These are phyloP conservation scores for Argyra leucocephala DNA, from an alignment of 2,888 invertebrate species.

Conservation along the genomic window DNA sequence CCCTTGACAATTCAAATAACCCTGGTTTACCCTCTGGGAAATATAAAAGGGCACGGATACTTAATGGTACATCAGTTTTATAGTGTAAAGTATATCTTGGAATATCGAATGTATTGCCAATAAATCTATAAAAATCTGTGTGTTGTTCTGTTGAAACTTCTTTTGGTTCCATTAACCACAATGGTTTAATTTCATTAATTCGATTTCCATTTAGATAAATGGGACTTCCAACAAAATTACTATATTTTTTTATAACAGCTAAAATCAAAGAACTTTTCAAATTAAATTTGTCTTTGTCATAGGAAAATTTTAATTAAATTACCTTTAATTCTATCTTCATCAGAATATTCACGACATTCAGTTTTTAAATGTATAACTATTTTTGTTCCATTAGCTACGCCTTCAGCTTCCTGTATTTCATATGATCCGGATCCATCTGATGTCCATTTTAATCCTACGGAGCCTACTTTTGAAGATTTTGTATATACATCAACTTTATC, in stretches of 20 bases:
- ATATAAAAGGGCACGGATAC: conserved; percentile 82
- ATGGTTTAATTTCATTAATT: conserved; percentile 80
- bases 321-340: conserved; percentile 74
- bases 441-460: conserved; percentile 73
- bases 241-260: conserved; percentile 89
- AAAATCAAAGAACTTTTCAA: too few relatives aligned
- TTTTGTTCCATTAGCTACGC: conserved; percentile 81
- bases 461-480: conserved; percentile 54
- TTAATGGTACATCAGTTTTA: conserved; percentile 69
- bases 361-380: conserved; percentile 82
- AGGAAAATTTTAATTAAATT: conserved; percentile 20
- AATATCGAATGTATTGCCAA: conserved; percentile 74
- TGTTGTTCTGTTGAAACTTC: conserved; percentile 78
- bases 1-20: conserved; percentile 80
- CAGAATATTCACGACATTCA: conserved; percentile 80
- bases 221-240: conserved; percentile 92
- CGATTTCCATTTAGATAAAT: conserved; percentile 83
- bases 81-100: conserved; percentile 88
- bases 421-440: conserved; percentile 87
- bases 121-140: conserved; percentile 83
- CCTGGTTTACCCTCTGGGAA: conserved; percentile 90
- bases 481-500: conserved; percentile 89
- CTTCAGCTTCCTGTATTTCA: conserved; percentile 77
- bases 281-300: background rate
- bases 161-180: conserved; percentile 90